Conservation (phyloP, 2,797 vertebrate genomes). For the Alectoris magna region DNA sequence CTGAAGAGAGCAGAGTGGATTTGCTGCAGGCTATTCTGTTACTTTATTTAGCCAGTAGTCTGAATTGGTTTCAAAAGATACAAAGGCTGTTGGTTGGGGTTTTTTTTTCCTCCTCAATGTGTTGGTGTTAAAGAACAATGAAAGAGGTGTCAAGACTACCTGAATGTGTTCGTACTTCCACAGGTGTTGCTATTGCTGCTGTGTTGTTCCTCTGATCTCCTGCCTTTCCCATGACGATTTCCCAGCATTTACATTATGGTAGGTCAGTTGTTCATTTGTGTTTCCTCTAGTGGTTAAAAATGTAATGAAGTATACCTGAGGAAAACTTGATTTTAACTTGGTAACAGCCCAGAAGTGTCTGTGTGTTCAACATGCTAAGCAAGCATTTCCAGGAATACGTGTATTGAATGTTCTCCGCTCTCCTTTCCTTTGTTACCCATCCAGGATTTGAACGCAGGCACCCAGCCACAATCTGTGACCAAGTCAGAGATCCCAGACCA, state of each 20-base stretch:
- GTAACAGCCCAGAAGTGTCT: neutral
- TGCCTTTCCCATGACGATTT: neutral
- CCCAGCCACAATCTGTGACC: neutral
- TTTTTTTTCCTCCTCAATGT: neutral
- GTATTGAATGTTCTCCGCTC: neutral
- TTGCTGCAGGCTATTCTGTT: neutral
- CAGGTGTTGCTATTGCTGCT: neutral
- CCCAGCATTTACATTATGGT: neutral
- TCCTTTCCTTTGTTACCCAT: neutral
- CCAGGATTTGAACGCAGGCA: slow-evolving; percentile 61
- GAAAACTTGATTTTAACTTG: neutral
- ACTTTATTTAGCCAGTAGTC: neutral
- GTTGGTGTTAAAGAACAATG: neutral
- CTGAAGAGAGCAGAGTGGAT: slow-evolving; percentile 1
- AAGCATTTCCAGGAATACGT: accelerated
- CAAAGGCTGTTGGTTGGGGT: neutral
- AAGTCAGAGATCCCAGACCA: slow-evolving; percentile 61
- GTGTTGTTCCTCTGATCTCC: neutral
- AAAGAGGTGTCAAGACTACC: neutral
- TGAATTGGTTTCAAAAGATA: neutral
- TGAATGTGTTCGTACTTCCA: neutral
- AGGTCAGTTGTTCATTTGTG: neutral
- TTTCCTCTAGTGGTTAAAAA: neutral
- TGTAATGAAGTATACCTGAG: neutral
- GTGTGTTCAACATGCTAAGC: neutral